Percentiles rank a stretch among this genome's conserved stretches.
phyloP scores from a whole-genome alignment of 2,888 invertebrate species.

The Globia sparganii region DNA sequence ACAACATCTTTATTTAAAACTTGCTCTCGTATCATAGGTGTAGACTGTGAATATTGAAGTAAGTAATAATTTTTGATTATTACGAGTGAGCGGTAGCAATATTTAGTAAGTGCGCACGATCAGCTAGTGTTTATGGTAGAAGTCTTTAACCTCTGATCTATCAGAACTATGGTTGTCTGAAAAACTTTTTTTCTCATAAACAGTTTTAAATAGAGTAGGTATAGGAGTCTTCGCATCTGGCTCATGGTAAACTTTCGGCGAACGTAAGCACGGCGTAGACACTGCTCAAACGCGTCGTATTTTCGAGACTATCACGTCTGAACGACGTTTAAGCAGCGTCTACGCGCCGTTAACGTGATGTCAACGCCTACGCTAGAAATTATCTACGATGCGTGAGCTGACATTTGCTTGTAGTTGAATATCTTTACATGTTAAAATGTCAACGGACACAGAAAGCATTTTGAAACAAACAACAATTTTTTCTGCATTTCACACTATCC shows the following conservation, averaged over 20 bases:
- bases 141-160: slow-evolving; percentile 37
- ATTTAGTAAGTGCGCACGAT: slow-evolving; percentile 41
- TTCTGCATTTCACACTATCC: background rate
- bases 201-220: background rate
- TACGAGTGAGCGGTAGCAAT: slow-evolving; percentile 41
- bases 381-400: background rate
- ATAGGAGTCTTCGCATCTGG: slow-evolving; percentile 9
- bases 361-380: background rate
- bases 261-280: slow-evolving; percentile 15
- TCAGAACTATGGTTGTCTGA: slow-evolving; percentile 1
- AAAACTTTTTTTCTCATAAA: slow-evolving; percentile 12
- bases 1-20: slow-evolving; percentile 52
- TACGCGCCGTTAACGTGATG: background rate
- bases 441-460: background rate
- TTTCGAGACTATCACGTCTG: background rate
- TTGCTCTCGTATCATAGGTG: slow-evolving; percentile 19
- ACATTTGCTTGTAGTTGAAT: background rate
- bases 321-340: background rate
- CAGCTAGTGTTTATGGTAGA: slow-evolving; percentile 22
- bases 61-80: slow-evolving; percentile 53
- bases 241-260: background rate
- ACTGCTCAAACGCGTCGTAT: background rate
- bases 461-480: background rate
- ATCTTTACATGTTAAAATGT: background rate
- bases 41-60: slow-evolving; percentile 30